Evolutionary conservation across 1,140 invertebrate genomes (phyloP).

Genomic region (Hirudo medicinalis): DNA sequence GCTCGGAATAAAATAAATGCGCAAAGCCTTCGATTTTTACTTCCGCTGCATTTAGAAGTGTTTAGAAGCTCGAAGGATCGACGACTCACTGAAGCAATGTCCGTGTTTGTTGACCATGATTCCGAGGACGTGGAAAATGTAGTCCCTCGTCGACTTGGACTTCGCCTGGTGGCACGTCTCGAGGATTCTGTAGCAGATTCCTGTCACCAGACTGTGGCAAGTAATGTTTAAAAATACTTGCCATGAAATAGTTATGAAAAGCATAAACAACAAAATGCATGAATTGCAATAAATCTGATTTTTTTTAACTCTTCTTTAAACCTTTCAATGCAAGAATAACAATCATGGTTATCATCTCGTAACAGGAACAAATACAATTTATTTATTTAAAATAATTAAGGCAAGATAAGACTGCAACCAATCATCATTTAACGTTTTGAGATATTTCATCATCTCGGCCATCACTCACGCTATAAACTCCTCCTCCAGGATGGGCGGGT

Average conservation of each 20-base stretch:
- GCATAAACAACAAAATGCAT: too few species aligned
- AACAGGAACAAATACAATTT: too few species aligned
- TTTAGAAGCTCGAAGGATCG: not conserved
- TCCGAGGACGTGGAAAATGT: slow-evolving; percentile 62
- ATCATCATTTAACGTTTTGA: not conserved
- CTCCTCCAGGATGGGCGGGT: slow-evolving; percentile 65
- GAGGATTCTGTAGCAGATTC: slow-evolving; percentile 60
- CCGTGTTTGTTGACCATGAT: slow-evolving; percentile 67
- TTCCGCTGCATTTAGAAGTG: too few species aligned
- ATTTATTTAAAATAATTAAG: not conserved
- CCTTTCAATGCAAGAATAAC: too few species aligned
- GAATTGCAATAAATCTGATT: too few species aligned
- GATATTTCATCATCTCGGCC: not conserved
- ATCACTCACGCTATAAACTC: slow-evolving; percentile 61
- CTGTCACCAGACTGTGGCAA: slow-evolving; percentile 48
- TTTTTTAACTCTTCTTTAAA: too few species aligned
- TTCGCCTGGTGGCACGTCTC: slow-evolving; percentile 50
- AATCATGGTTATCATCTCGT: too few species aligned
- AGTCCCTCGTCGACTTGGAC: slow-evolving; percentile 53
- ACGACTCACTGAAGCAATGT: slow-evolving; percentile 44
- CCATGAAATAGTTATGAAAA: too few species aligned
- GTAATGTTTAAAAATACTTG: slow-evolving; percentile 18
- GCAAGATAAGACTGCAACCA: not conserved
- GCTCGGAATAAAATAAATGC: too few species aligned
- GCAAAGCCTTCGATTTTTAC: too few species aligned